Base-by-base conservation (phyloP, 1,140 invertebrate species). In the Drosophila pandora region DNA sequence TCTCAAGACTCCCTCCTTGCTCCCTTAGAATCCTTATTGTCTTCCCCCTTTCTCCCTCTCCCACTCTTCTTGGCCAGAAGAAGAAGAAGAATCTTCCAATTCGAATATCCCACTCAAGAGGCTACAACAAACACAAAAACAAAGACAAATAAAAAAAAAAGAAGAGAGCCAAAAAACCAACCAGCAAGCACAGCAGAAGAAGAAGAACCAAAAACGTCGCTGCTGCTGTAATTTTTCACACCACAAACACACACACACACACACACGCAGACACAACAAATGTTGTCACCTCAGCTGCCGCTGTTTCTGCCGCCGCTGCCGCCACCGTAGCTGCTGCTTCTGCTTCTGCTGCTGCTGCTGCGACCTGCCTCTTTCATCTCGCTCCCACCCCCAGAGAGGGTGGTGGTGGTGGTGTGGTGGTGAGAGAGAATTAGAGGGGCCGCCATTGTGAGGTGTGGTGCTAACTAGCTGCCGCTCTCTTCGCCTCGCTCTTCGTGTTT, bases 211-310 rank as follows among this genome's bases (percentile, higher is more conserved):
- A 72, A 62, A 73, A 47, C 68, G 81, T 60, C 74, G 70, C 83
- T 71, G 78, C 78, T 87, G 82, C 83, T 88, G 82, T 87, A 87
- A 87, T 87, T 87, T 87, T 87, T 87, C 82, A 87, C 82, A 87
- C 82, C 45, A 62, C 60, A 72, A 54, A 49, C 56, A 49, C 50
- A 63, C 43, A 28, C 56, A 49, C 50, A 63, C 43, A 28, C 54
- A 53, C 43, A 70, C 50, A 69, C 50, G 37, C 45, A 25, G 10
- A 13, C 25, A 48, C 39, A 39, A 39, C 45, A 64, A 53, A 64
- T 67, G 63, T 67, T 67, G 63, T 64, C 63, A 67, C 63, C 63
- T 67, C 60, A 67, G 43, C 21, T 43, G 41, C 5, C 41, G 41
- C 41, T 43, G 41, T 21, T 43, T 6, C 41, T 43, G 34, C 34